Evolutionary conservation across 2,797 vertebrate genomes (phyloP).

Genomic region (Limosa lapponica): DNA sequence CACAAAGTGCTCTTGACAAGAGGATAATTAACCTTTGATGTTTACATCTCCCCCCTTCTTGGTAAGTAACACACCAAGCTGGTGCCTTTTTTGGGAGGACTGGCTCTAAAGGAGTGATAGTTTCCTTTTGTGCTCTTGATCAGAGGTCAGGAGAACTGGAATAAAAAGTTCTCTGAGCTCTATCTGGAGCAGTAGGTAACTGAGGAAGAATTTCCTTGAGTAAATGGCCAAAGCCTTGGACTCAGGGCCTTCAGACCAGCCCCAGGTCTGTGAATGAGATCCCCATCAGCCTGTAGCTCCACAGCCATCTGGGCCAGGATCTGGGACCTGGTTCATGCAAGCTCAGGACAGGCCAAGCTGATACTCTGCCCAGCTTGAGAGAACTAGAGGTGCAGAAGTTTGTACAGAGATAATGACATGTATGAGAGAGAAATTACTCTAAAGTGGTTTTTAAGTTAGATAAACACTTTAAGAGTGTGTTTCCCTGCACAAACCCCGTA

Average conservation of each 20-base stretch:
- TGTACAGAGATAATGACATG: neutral
- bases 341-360: neutral
- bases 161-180: neutral
- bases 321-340: neutral
- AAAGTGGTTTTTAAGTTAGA: neutral
- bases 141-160: neutral
- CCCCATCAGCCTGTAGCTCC: neutral
- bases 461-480: neutral
- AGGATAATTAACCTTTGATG: constrained; percentile 33
- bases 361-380: neutral
- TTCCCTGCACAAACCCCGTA: neutral
- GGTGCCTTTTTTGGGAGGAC: neutral
- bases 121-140: neutral
- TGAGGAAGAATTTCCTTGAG: neutral
- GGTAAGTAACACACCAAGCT: neutral
- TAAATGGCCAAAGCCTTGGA: neutral
- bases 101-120: neutral
- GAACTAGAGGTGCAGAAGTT: neutral
- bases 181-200: neutral
- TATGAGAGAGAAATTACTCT: neutral
- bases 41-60: constrained; percentile 7
- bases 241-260: neutral
- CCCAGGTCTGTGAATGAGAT: neutral
- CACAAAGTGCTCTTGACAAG: constrained; percentile 27
- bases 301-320: neutral